These are phyloP conservation scores for Drosophila kanapiae DNA, from an alignment of 1,140 invertebrate genomes.

Conservation along the genomic window DNA sequence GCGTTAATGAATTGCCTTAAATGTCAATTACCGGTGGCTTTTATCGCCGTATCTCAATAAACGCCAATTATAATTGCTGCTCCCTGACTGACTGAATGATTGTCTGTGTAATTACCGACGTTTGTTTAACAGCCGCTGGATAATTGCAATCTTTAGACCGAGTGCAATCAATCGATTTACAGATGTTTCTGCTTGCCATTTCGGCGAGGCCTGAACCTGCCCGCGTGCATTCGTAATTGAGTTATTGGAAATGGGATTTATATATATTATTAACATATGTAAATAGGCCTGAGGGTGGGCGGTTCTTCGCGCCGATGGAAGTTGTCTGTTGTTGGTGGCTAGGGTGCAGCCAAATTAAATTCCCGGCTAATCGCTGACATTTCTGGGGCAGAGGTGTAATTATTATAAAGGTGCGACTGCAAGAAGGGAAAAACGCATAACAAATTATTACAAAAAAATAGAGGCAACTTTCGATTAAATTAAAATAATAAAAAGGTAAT, in stretches of 20 bases:
- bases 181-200: conserved; percentile 23
- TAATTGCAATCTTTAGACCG: conserved; percentile 46
- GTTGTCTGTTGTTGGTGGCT: conserved; percentile 18
- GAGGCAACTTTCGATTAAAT: neutral
- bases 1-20: conserved; percentile 76
- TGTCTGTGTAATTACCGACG: conserved; percentile 60
- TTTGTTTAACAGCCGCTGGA: conserved; percentile 20
- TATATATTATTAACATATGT: conserved; percentile 14
- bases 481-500: conserved; percentile 2
- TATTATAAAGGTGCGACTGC: conserved; percentile 21
- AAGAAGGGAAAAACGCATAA: neutral
- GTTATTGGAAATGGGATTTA: conserved; percentile 58
- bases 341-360: conserved; percentile 56
- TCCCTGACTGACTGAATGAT: conserved; percentile 7
- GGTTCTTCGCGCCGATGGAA: conserved; percentile 26
- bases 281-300: conserved; percentile 36
- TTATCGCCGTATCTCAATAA: conserved; percentile 44
- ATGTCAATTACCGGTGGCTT: conserved; percentile 73
- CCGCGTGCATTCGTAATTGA: conserved; percentile 51
- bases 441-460: neutral
- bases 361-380: conserved; percentile 55
- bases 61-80: conserved; percentile 28
- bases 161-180: conserved; percentile 35
- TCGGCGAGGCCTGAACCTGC: conserved; percentile 17
- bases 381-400: conserved; percentile 46